phyloP scores from a whole-genome alignment of 2,113 vertebrate species.

The Dasyurus viverrinus region DNA sequence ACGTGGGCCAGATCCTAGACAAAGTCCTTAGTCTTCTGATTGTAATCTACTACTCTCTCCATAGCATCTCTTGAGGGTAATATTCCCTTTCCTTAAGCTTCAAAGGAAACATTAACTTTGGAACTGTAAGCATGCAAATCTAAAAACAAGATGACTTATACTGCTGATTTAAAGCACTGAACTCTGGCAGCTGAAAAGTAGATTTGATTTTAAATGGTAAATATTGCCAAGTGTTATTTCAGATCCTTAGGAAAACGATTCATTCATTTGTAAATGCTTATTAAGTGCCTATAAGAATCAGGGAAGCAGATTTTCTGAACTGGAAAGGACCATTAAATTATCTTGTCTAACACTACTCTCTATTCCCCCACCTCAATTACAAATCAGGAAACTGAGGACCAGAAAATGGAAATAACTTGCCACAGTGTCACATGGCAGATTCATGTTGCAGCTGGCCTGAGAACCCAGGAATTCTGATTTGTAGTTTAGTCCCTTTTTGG shows the following conservation, averaged over 20 bases:
- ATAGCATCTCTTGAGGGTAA: not conserved
- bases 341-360: not conserved
- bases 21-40: not conserved
- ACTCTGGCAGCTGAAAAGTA: slow-evolving; percentile 63
- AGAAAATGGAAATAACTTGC: not conserved
- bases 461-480: not conserved
- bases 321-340: not conserved
- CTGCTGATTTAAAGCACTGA: slow-evolving; percentile 48
- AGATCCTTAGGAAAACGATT: slow-evolving; percentile 43
- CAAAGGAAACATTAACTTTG: slow-evolving; percentile 22
- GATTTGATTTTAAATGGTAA: slow-evolving; percentile 65
- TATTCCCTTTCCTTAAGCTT: slow-evolving; percentile 13
- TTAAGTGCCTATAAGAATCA: not conserved
- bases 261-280: not conserved
- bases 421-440: not conserved
- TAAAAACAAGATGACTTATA: slow-evolving; percentile 55
- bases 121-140: slow-evolving; percentile 18
- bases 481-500: not conserved
- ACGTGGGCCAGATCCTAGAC: not conserved
- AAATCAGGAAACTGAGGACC: not conserved
- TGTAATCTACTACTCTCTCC: not conserved
- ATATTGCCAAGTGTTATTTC: slow-evolving; percentile 47
- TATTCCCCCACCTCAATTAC: not conserved
- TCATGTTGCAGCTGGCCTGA: not conserved
- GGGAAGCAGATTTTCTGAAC: not conserved